These are phyloP conservation scores for Helobdella robusta DNA, from an alignment of 2,888 invertebrate species.

Conservation along the genomic window DNA sequence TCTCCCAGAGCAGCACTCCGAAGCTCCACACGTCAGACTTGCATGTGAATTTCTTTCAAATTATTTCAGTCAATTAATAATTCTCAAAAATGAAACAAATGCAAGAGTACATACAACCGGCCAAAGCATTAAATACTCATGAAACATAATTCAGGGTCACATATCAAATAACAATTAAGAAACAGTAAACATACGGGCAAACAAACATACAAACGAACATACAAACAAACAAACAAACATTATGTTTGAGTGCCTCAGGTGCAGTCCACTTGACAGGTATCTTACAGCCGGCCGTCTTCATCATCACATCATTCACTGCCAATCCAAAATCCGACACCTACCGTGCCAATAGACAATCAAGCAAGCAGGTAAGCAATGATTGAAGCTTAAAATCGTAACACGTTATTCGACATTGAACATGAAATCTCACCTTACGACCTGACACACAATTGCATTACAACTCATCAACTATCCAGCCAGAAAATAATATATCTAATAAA, in stretches of 20 bases:
- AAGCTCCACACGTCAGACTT: conserved; percentile 99
- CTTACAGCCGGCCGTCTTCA: conserved; percentile 48
- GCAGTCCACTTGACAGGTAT: conserved; percentile 99
- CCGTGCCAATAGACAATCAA: no score
- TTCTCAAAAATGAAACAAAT: neutral
- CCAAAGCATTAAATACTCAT: neutral
- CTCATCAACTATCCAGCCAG: no score
- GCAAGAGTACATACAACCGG: neutral
- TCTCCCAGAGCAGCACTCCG: conserved; percentile 96
- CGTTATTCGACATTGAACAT: no score
- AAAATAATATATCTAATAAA: no score
- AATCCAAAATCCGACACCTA: conserved; percentile 24
- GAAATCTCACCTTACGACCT: no score
- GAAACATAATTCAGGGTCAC: no score
- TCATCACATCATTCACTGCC: neutral
- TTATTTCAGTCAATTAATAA: neutral
- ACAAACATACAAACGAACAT: neutral
- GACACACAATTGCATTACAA: no score
- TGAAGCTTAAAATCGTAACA: no score
- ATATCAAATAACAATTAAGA: neutral
- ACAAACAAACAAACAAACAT: neutral
- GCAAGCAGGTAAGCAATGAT: no score
- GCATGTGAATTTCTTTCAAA: conserved; percentile 83
- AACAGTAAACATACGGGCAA: neutral
- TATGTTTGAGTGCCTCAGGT: conserved; percentile 71